Base-by-base conservation (phyloP, 1,140 invertebrate species). In the Octopus bimaculoides region DNA sequence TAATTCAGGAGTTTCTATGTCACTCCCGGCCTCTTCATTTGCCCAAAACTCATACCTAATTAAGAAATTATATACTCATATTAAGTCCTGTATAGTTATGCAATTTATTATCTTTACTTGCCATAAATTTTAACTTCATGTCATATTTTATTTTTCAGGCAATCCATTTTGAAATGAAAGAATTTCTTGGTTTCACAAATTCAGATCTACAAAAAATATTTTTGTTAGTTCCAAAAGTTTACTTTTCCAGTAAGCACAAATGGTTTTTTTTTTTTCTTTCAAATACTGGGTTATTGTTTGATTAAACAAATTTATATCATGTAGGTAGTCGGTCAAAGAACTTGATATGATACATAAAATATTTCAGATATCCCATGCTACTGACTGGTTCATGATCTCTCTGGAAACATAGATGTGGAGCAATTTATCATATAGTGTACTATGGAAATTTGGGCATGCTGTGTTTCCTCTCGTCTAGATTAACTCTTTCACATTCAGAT, bases 161-260 rank as follows among this genome's bases (percentile, higher is more conserved):
- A 41, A 82, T 85, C 4, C 81, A 85, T 5, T 83, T 88, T 8
- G 77, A 88, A n/a, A 83, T 90, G 74, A 87, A 85, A 61, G 87
- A 89, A 77, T 86, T 89, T 56, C 77, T 87, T 53, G 87, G 87
- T 10, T 91, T 91, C 81, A 78, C 83, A 10, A 69, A 82, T 7
- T 12, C 77, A 9, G 86, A 91, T n/a, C 8, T 90, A 8, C 87
- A 89, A 77, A 52, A 82, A 66, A 86, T 91, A 54, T 77, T 91
- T 12, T 52, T 89, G 7, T 78, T 80, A 17, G 80, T 86, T 80
- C 90, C 90, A 17, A 85, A 84, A 53, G 54, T 90, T 4, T 89
- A 87, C 81, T 77, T 89, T 71, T 82, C 81, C 80, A 85, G 89
- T 90, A 80, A 83, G 77, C 17, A 61, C 9, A 61, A 9, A 61